Conservation (phyloP, 2,888 invertebrate species). For the Argyra leucocephala region DNA sequence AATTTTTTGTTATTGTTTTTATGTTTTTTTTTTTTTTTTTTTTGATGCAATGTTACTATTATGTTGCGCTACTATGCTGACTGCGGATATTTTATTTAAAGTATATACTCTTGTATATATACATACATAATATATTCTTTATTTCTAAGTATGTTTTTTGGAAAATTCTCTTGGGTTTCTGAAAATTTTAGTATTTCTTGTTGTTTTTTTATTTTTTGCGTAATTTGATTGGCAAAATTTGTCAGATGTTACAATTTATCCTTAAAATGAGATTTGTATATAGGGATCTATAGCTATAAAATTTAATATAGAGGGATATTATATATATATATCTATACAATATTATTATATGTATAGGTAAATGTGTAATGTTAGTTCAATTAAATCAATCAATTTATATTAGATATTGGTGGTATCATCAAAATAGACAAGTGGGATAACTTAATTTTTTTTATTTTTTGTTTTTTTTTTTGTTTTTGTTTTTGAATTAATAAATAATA, state of each 20-base stretch:
- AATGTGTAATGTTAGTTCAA: too few species aligned
- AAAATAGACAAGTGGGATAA: too few species aligned
- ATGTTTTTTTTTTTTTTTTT: neutral
- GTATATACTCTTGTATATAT: neutral
- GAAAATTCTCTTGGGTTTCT: neutral
- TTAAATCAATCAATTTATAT: too few species aligned
- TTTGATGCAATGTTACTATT: neutral
- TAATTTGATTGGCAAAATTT: neutral
- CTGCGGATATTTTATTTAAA: slow-evolving; percentile 1
- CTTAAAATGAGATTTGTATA: neutral
- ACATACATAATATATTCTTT: too few species aligned
- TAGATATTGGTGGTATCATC: too few species aligned
- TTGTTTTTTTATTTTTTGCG: neutral
- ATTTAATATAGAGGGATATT: too few species aligned
- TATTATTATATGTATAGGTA: neutral
- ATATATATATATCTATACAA: too few species aligned
- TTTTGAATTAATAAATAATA: too few species aligned
- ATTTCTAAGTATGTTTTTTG: neutral
- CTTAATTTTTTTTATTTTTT: too few species aligned
- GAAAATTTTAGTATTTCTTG: neutral
- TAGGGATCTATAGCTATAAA: too few species aligned
- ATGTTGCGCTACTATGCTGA: neutral
- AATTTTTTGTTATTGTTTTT: neutral
- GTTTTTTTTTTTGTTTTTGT: too few species aligned
- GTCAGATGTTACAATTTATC: neutral